These are phyloP conservation scores for Oncorhynchus masou DNA, from an alignment of 2,113 vertebrate species.

Conservation along the genomic window DNA sequence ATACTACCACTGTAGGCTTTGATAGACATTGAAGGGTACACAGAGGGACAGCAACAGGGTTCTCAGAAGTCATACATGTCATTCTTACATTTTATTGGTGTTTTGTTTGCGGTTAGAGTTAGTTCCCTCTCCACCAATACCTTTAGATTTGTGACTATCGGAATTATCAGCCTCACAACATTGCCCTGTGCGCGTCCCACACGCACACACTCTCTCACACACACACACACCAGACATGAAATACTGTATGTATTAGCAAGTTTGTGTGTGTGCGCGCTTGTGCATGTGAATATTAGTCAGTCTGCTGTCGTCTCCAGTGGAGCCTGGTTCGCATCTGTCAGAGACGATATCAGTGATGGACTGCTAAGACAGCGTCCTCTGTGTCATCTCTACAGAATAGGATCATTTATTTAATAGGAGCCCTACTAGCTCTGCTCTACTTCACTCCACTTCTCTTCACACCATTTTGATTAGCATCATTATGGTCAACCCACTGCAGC, in stretches of 20 bases:
- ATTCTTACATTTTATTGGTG: neutral
- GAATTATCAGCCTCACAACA: neutral
- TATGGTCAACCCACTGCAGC: neutral
- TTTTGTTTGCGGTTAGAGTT: neutral
- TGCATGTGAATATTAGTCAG: neutral
- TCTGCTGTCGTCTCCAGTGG: neutral
- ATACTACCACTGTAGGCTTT: neutral
- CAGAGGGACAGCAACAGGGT: neutral
- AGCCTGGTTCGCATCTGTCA: neutral
- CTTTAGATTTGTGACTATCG: neutral
- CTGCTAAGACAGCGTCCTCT: neutral
- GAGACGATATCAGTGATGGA: neutral
- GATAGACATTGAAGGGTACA: neutral
- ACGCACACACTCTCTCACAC: neutral
- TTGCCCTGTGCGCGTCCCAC: neutral
- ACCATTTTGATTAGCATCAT: slow-evolving; percentile 6
- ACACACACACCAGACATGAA: neutral
- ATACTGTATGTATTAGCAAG: neutral
- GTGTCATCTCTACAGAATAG: neutral
- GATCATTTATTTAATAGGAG: neutral
- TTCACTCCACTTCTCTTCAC: neutral
- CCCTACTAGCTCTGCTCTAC: neutral
- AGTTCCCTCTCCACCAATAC: neutral
- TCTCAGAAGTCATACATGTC: neutral
- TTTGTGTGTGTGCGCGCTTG: neutral